Evolutionary conservation across 1,140 invertebrate genomes (phyloP).

Genomic region (Harpegnathos saltator): DNA sequence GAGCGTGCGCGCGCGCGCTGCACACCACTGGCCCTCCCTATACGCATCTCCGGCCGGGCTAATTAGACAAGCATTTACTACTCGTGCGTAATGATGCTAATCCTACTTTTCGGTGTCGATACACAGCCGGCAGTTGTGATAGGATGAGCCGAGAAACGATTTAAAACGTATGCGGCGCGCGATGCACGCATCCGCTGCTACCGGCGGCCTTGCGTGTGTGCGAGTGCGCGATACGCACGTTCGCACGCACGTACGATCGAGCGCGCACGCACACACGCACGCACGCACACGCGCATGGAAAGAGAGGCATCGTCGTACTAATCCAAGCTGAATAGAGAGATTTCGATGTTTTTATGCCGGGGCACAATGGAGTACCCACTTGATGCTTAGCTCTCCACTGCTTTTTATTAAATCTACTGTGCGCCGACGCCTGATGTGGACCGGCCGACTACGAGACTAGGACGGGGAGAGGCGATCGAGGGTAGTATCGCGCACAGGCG

Average conservation of each 20-base stretch:
- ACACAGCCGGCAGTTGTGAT: conserved; percentile 66
- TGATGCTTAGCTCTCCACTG: conserved; percentile 83
- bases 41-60: conserved; percentile 68
- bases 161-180: conserved; percentile 60
- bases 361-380: conserved; percentile 84
- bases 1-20: neutral
- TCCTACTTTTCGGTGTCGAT: conserved; percentile 75
- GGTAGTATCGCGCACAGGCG: conserved; percentile 54
- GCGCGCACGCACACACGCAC: conserved; percentile 74
- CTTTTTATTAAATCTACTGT: conserved; percentile 84
- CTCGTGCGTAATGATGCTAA: conserved; percentile 78
- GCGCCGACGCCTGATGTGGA: conserved; percentile 64
- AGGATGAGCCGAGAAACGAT: conserved; percentile 58
- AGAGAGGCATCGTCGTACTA: conserved; percentile 76
- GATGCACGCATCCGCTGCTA: conserved; percentile 1
- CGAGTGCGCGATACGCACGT: conserved; percentile 25
- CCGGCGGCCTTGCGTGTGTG: conserved; percentile 10
- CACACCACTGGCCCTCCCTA: conserved; percentile 20
- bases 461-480: conserved; percentile 26
- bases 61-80: conserved; percentile 78
- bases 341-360: conserved; percentile 86
- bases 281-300: conserved; percentile 64
- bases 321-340: conserved; percentile 85
- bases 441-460: conserved; percentile 1
- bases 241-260: conserved; percentile 64